Evolutionary conservation across 2,888 invertebrate genomes (phyloP), one percentile per base, ranked within the genome.

Genomic region (Sinelater perroti): DNA sequence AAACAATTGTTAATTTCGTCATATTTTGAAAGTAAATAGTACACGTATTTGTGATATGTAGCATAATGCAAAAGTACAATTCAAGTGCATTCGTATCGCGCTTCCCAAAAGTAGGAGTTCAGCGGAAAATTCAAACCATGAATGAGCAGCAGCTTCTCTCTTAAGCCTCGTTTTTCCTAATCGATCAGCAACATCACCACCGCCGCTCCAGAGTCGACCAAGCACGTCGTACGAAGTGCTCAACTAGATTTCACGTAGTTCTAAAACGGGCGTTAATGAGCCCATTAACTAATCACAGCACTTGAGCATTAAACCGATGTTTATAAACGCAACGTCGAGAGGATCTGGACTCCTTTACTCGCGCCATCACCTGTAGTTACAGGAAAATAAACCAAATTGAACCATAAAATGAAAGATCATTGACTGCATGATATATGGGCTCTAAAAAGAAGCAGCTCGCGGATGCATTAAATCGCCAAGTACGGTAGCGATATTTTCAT

Each of bases 221-320:
- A 5, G 10, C 2, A 30, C 8, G 13, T 30, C 30, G 3, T 11
- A 10, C 10, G 1, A 30, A 11, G 3, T 10, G 3, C 13, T 3
- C 13, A 13, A 30, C 30, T 17, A 35, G 35, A 17, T 17, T 35
- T 10, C 40, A 1, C 14, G 40, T 14, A 28, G 54, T 68, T 73
- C 73, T 72, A 74, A 73, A 74, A 72, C 65, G 54, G 66, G 69
- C 64, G 65, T 74, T 75, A 74, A 76, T 75, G 73, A 76, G 75
- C 69, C 75, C 66, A 77, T 77, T 75, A 77, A 77, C 74, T 77
- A 76, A 77, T 78, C 78, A 73, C 72, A 70, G 69, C 71, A 69
- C 68, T 72, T 72, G 72, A 70, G 76, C 74, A 77, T 76, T 77
- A 76, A 76, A 74, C 65, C 66, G 55, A 45, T 72, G 75, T 75